Conservation (phyloP, 92 coral and sea anemone species). For the Porites lobata region DNA sequence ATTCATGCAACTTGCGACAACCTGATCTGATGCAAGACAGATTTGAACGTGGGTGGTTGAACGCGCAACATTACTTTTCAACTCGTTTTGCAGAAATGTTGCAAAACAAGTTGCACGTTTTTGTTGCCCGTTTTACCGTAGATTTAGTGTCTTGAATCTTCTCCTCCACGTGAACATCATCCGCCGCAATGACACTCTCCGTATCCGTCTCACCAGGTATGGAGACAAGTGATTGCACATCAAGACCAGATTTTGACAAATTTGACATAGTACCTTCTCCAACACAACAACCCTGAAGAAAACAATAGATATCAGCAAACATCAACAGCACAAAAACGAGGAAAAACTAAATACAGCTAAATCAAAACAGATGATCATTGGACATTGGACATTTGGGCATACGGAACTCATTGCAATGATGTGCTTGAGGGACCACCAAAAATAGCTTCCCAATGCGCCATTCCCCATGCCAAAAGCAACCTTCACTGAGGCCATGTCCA, state of each 20-base stretch:
- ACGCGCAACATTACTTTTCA: background rate
- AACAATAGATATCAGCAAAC: background rate
- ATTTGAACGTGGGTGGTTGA: too few relatives aligned
- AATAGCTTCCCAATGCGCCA: too few relatives aligned
- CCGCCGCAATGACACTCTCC: constrained; percentile 52
- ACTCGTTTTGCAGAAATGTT: background rate
- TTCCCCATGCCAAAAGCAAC: too few relatives aligned
- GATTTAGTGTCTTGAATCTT: constrained; percentile 10
- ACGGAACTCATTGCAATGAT: too few relatives aligned
- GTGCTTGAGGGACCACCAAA: too few relatives aligned
- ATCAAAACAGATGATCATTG: too few relatives aligned
- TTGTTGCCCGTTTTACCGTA: background rate
- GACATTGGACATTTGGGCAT: too few relatives aligned
- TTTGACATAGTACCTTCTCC: constrained; percentile 78
- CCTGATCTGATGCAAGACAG: too few relatives aligned
- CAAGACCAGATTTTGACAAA: constrained; percentile 67
- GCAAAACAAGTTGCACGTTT: background rate
- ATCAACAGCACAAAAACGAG: background rate
- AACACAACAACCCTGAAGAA: constrained; percentile 79
- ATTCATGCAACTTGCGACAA: too few relatives aligned
- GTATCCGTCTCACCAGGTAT: constrained; percentile 51
- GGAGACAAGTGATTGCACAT: constrained; percentile 77
- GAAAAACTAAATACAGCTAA: background rate
- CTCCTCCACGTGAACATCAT: constrained; percentile 25
- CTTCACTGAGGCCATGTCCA: too few relatives aligned